Percentiles rank a stretch among this genome's conserved stretches.
Evolutionary conservation across 2,113 vertebrate species (phyloP).

Genomic region (Forbesichthys agassizii): DNA sequence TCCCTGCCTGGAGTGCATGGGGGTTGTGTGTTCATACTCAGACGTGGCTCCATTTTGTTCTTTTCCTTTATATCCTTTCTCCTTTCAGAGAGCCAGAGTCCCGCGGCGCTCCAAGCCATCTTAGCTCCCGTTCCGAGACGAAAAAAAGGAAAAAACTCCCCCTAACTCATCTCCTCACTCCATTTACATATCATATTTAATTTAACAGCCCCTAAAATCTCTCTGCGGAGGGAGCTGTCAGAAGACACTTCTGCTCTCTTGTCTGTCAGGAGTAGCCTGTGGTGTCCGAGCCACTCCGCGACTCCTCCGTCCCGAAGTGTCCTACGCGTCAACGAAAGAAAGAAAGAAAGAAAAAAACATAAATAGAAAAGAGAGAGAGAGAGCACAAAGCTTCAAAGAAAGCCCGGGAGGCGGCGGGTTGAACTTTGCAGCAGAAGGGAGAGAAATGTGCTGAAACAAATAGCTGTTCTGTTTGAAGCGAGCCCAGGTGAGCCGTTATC

Average conservation of each 20-base stretch:
- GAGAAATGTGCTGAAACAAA: slow-evolving; percentile 24
- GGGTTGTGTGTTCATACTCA: not conserved
- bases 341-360: slow-evolving; percentile 7
- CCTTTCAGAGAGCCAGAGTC: not conserved
- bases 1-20: not conserved
- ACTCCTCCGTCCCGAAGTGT: not conserved
- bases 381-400: slow-evolving; percentile 18
- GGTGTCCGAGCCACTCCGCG: not conserved
- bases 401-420: not conserved
- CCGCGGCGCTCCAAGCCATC: not conserved
- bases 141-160: not conserved
- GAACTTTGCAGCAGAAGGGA: not conserved
- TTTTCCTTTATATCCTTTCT: not conserved
- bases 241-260: not conserved
- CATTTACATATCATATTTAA: slow-evolving; percentile 1
- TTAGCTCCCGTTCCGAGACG: not conserved
- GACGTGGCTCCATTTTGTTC: not conserved
- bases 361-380: not conserved
- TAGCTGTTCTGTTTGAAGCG: slow-evolving; percentile 6
- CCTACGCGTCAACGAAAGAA: not conserved
- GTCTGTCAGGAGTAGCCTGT: not conserved
- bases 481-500: not conserved
- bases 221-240: not conserved
- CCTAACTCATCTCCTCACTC: not conserved
- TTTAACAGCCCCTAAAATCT: not conserved